These are phyloP conservation scores for Trichoplax adhaerens DNA, from an alignment of 37 sponge, comb jelly and placozoan species.

Conservation along the genomic window DNA sequence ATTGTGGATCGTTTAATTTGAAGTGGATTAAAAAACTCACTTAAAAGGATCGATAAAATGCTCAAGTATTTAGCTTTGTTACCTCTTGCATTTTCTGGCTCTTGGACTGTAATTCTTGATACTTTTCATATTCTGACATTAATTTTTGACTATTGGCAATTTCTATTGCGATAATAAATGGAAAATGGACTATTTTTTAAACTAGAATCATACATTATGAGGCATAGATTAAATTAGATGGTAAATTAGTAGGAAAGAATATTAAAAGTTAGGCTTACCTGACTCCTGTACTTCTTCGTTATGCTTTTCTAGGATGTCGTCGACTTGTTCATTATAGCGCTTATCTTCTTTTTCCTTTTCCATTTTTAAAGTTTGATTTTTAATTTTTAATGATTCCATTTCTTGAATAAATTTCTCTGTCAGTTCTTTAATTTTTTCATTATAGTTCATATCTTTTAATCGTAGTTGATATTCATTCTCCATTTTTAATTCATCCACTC, in stretches of 20 bases:
- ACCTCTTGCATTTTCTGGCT: constrained; percentile 74
- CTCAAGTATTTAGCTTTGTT: too few relatives aligned
- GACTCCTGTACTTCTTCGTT: constrained; percentile 45
- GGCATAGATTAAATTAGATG: too few relatives aligned
- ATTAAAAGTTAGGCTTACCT: constrained; percentile 11
- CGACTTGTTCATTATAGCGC: constrained; percentile 51
- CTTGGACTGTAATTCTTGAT: constrained; percentile 90
- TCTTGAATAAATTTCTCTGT: constrained; percentile 86
- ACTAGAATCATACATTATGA: too few relatives aligned
- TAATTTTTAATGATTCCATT: constrained; percentile 62
- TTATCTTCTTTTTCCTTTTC: constrained; percentile 61
- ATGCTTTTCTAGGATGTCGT: constrained; percentile 37
- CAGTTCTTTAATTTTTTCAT: constrained; percentile 87
- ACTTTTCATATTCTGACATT: constrained; percentile 97
- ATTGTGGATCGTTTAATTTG: too few relatives aligned
- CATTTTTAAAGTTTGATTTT: constrained; percentile 42
- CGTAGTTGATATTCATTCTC: constrained; percentile 98
- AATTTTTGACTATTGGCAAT: constrained; percentile 75
- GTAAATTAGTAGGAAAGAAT: too few relatives aligned
- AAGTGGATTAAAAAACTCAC: too few relatives aligned
- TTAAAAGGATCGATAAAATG: too few relatives aligned
- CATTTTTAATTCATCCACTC: constrained; percentile 87
- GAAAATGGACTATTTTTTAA: too few relatives aligned
- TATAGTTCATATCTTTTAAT: constrained; percentile 91
- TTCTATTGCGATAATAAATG: constrained; percentile 12